phyloP scores from a whole-genome alignment of 2,113 vertebrate genomes.

The Canis aureus region DNA sequence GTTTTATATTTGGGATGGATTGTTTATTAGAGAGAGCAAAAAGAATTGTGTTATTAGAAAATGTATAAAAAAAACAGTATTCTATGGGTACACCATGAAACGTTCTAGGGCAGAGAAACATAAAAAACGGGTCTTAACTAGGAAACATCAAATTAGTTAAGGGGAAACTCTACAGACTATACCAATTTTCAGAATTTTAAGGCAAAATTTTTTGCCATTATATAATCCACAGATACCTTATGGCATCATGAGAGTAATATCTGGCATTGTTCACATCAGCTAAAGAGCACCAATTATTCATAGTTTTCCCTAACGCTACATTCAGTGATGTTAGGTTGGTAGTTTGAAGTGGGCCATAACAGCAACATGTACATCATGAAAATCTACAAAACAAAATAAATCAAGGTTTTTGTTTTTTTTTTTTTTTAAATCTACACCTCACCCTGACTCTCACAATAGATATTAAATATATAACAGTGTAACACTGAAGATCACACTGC shows the following conservation, averaged over 20 bases:
- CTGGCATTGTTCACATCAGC: background rate
- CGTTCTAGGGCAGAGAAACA: background rate
- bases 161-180: background rate
- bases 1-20: background rate
- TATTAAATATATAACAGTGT: constrained; percentile 1
- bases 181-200: background rate
- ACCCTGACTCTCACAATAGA: background rate
- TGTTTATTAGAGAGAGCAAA: background rate
- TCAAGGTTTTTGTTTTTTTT: background rate
- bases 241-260: background rate
- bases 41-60: constrained; percentile 21
- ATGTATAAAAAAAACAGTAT: background rate
- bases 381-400: background rate
- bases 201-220: background rate
- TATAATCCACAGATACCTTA: background rate
- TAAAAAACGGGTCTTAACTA: background rate
- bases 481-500: background rate
- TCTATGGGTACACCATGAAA: background rate
- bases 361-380: background rate
- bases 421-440: background rate
- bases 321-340: background rate
- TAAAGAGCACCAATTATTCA: background rate
- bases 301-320: background rate
- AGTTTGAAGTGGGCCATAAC: background rate
- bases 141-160: background rate